These are phyloP conservation scores for Lasioglossum lativentre DNA, from an alignment of 2,888 invertebrate species.

Conservation along the genomic window DNA sequence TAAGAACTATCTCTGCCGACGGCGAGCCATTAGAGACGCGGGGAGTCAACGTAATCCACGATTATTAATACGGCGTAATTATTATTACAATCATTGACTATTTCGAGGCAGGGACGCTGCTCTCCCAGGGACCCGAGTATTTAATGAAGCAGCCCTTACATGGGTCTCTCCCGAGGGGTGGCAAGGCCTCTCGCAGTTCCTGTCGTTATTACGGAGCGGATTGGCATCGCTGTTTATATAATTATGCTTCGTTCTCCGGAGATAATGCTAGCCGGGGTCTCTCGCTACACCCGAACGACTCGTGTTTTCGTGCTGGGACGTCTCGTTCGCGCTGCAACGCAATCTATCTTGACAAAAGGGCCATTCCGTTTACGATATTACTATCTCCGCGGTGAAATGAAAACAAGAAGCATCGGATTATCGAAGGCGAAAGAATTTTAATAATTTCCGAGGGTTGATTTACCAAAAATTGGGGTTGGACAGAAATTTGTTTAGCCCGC, in stretches of 20 bases:
- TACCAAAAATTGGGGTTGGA: not conserved
- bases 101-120: conserved; percentile 32
- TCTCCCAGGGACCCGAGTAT: conserved; percentile 66
- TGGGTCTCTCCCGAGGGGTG: conserved; percentile 68
- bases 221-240: conserved; percentile 74
- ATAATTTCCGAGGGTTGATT: not conserved
- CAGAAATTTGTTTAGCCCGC: not conserved
- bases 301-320: conserved; percentile 13
- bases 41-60: conserved; percentile 46
- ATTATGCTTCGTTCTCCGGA: conserved; percentile 66
- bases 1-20: conserved; percentile 24
- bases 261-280: conserved; percentile 40
- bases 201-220: conserved; percentile 69
- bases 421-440: not conserved
- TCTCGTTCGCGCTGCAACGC: not conserved
- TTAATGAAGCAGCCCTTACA: conserved; percentile 74
- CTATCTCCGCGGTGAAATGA: not conserved
- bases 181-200: conserved; percentile 59
- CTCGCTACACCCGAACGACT: conserved; percentile 51
- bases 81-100: conserved; percentile 69
- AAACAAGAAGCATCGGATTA: not conserved
- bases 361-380: not conserved
- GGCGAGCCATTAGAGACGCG: conserved; percentile 41
- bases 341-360: conserved; percentile 8
- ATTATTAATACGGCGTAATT: conserved; percentile 71